These are phyloP conservation scores for Calliopsis andreniformis DNA, from an alignment of 1,140 invertebrate genomes.

Conservation along the genomic window DNA sequence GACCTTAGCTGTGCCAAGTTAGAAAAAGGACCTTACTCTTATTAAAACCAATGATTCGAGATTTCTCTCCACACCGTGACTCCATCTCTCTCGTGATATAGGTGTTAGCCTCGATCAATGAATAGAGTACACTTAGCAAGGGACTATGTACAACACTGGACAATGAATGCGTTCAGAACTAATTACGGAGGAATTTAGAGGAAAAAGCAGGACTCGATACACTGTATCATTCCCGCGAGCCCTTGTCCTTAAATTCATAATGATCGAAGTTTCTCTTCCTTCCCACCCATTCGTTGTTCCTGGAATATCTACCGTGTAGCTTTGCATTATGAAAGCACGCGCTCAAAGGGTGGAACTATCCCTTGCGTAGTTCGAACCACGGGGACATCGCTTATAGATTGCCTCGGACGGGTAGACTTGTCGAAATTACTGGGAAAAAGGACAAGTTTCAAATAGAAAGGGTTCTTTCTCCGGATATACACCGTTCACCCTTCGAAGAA, in stretches of 20 bases:
- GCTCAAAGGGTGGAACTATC: constrained; percentile 11
- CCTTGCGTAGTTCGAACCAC: constrained; percentile 3
- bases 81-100: constrained; percentile 8
- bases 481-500: constrained; percentile 21
- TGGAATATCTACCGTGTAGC: neutral
- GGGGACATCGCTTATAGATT: constrained; percentile 20
- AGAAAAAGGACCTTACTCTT: neutral
- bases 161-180: neutral
- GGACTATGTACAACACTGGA: no score
- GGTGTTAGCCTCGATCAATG: constrained; percentile 24
- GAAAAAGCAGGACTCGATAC: neutral
- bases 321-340: constrained; percentile 44
- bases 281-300: constrained; percentile 11
- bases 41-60: neutral
- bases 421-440: constrained; percentile 39
- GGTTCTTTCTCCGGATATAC: constrained; percentile 29
- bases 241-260: constrained; percentile 58
- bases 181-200: constrained; percentile 1
- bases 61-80: no score
- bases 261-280: constrained; percentile 27
- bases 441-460: constrained; percentile 39
- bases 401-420: constrained; percentile 13
- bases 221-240: constrained; percentile 7
- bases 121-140: neutral
- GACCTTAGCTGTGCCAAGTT: neutral